Evolutionary conservation across 2,888 invertebrate species (phyloP).

Genomic region (Phengaris arion): DNA sequence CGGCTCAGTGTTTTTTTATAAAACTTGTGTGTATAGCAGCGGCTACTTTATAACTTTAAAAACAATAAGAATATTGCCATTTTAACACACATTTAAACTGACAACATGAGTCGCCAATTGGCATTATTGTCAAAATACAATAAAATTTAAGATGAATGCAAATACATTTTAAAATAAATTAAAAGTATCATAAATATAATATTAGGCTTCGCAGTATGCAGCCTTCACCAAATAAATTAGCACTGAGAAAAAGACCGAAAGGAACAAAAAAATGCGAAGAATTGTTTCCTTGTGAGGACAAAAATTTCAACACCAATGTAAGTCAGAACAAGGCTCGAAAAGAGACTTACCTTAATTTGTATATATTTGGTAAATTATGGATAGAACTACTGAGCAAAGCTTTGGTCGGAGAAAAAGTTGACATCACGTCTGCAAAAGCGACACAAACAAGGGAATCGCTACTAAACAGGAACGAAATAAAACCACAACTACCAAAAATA

Average conservation of each 20-base stretch:
- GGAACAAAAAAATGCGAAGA: neutral
- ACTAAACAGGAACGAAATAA: conserved; percentile 48
- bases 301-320: conserved; percentile 41
- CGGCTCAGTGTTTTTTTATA: no score
- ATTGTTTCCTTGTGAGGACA: conserved; percentile 16
- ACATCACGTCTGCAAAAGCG: neutral
- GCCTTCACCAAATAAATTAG: conserved; percentile 25
- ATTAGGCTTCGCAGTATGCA: conserved; percentile 31
- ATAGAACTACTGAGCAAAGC: conserved; percentile 47
- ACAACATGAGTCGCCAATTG: neutral
- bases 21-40: no score
- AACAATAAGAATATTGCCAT: neutral
- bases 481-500: conserved; percentile 40
- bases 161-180: neutral
- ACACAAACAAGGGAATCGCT: conserved; percentile 46
- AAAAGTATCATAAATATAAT: conserved; percentile 5
- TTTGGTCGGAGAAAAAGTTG: conserved; percentile 48
- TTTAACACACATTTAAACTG: neutral
- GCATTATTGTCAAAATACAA: neutral
- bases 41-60: neutral
- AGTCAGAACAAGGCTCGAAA: conserved; percentile 34
- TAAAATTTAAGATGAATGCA: neutral
- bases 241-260: neutral
- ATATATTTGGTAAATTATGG: conserved; percentile 53
- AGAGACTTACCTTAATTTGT: conserved; percentile 33